These are phyloP conservation scores for Keiferia lycopersicella DNA, from an alignment of 2,888 invertebrate genomes.

Conservation along the genomic window DNA sequence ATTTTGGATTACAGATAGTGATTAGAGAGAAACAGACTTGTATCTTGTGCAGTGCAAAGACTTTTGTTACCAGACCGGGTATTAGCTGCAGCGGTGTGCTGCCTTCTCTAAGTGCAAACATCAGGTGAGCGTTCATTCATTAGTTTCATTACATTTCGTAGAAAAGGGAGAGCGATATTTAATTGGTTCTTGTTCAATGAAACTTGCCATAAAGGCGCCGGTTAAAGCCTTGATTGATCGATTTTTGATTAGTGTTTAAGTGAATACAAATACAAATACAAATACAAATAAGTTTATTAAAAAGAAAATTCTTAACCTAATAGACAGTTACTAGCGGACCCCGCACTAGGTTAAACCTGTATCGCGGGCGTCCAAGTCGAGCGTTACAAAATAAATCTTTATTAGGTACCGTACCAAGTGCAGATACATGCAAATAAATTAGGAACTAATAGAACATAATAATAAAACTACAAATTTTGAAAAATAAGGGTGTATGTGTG, in stretches of 20 bases:
- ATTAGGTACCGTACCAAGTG: too few species aligned
- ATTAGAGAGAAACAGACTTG: conserved; percentile 38
- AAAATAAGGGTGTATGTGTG: too few species aligned
- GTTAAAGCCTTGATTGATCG: background rate
- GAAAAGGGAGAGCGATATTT: conserved; percentile 1
- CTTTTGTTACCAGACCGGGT: conserved; percentile 36
- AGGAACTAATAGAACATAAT: too few species aligned
- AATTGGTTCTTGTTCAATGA: conserved; percentile 4
- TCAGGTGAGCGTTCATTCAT: conserved; percentile 45
- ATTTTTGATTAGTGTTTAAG: background rate
- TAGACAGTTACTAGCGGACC: too few species aligned
- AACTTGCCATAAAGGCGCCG: background rate
- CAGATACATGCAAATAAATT: too few species aligned
- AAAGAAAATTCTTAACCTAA: too few species aligned
- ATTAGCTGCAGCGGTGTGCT: conserved; percentile 24
- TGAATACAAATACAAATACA: too few species aligned
- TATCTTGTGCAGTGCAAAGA: conserved; percentile 53
- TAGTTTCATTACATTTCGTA: conserved; percentile 6
- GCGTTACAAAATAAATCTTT: too few species aligned
- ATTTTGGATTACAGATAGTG: conserved; percentile 47
- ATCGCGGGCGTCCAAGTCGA: too few species aligned
- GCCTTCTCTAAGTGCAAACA: conserved; percentile 12
- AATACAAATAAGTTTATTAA: too few species aligned
- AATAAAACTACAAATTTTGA: too few species aligned
- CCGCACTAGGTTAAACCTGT: too few species aligned